Conservation (phyloP, 2,888 invertebrate genomes). For the Elmis aenea region DNA sequence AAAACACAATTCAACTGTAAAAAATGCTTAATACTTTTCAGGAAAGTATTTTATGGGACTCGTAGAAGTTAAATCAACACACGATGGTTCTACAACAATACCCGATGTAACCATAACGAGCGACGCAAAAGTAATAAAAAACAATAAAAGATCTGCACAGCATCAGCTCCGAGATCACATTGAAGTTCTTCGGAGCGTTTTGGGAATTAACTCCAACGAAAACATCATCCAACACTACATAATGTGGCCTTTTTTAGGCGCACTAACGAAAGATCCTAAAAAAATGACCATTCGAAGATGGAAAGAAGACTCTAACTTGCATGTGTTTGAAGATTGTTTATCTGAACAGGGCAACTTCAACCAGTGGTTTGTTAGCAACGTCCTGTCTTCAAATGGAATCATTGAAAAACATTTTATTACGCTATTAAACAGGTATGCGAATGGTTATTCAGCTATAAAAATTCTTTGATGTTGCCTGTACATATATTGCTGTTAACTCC, state of each 20-base stretch:
- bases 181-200: conserved; percentile 33
- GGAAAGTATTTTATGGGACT: conserved; percentile 30
- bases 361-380: conserved; percentile 33
- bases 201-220: conserved; percentile 21
- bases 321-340: conserved; percentile 37
- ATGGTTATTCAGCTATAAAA: conserved; percentile 3
- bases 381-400: conserved; percentile 25
- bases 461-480: too few relatives aligned
- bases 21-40: conserved; percentile 15
- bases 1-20: too few relatives aligned
- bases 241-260: conserved; percentile 41
- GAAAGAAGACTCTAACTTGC: conserved; percentile 38
- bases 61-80: conserved; percentile 41
- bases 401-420: conserved; percentile 28
- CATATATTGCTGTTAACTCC: too few relatives aligned
- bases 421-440: conserved; percentile 35
- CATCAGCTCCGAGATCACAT: conserved; percentile 42
- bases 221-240: conserved; percentile 34
- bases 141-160: conserved; percentile 41
- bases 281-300: conserved; percentile 35
- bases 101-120: conserved; percentile 32
- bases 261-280: conserved; percentile 35
- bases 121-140: conserved; percentile 40
- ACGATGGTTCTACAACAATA: conserved; percentile 30
- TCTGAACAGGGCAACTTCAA: conserved; percentile 32